phyloP scores from a whole-genome alignment of 1,140 invertebrate species.

The Orussus abietinus region DNA sequence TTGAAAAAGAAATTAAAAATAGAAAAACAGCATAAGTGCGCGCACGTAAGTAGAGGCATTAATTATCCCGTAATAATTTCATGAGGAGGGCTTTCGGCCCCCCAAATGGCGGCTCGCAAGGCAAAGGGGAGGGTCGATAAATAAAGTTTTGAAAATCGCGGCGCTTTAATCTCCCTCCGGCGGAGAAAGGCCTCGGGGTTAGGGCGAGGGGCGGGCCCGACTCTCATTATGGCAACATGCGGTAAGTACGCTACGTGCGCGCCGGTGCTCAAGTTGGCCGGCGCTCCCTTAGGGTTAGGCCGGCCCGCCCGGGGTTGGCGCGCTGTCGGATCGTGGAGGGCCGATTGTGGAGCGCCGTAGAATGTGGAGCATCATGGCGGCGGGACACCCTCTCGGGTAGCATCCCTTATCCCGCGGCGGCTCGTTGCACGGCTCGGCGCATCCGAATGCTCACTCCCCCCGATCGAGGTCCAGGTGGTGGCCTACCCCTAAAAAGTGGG shows the following conservation, averaged over 20 bases:
- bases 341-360: conserved; percentile 1
- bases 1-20: no score
- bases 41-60: no score
- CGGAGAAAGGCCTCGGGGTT: conserved; percentile 15
- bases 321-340: no score
- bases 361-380: conserved; percentile 2
- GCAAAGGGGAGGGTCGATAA: conserved; percentile 36
- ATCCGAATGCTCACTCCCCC: conserved; percentile 46
- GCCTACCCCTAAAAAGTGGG: conserved; percentile 21
- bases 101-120: not conserved
- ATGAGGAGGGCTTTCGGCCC: no score
- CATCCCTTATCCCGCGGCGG: conserved; percentile 49
- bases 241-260: conserved; percentile 47
- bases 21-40: no score
- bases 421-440: conserved; percentile 50
- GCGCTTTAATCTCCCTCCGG: conserved; percentile 47
- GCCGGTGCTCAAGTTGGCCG: conserved; percentile 36
- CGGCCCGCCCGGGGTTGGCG: no score
- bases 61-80: no score
- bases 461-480: conserved; percentile 42
- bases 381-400: conserved; percentile 25
- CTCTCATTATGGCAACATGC: conserved; percentile 52
- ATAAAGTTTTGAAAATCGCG: conserved; percentile 44
- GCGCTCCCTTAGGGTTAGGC: conserved; percentile 18
- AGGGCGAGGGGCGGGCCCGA: conserved; percentile 11